These are phyloP conservation scores for Eurytoma californica DNA, from an alignment of 2,888 invertebrate genomes.

Conservation along the genomic window DNA sequence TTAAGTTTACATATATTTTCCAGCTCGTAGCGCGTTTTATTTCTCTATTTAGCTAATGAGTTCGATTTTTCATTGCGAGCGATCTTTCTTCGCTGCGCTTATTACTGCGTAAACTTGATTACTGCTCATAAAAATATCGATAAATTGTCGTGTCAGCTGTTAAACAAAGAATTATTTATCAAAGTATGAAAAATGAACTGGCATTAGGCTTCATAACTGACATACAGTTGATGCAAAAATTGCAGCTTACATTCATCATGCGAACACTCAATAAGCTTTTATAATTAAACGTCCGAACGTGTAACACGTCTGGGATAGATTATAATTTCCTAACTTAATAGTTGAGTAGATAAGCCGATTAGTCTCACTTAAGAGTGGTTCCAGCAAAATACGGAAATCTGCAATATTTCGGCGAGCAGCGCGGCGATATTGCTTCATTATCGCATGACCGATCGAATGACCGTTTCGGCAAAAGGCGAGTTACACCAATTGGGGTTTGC, in stretches of 20 bases:
- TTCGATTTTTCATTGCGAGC: no score
- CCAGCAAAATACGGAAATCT: slow-evolving; percentile 6
- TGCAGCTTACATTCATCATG: background rate
- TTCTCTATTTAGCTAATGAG: no score
- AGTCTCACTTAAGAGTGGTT: background rate
- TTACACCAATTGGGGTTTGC: slow-evolving; percentile 48
- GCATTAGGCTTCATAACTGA: no score
- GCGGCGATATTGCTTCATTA: slow-evolving; percentile 41
- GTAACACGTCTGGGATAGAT: no score
- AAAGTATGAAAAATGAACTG: no score
- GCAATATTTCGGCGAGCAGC: slow-evolving; percentile 28
- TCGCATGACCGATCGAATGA: slow-evolving; percentile 38
- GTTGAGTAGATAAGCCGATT: no score
- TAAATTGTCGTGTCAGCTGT: slow-evolving; percentile 3
- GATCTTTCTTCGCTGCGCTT: no score
- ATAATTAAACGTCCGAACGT: slow-evolving; percentile 14
- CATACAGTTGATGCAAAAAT: background rate
- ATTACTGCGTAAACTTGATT: no score
- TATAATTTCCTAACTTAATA: no score
- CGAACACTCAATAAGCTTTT: background rate
- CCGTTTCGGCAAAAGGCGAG: slow-evolving; percentile 45
- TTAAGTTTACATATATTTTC: no score
- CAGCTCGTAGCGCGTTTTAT: no score
- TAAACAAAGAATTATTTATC: no score
- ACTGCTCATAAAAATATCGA: background rate